phyloP scores from a whole-genome alignment of 2,888 invertebrate genomes.

The Parnassius apollo region DNA sequence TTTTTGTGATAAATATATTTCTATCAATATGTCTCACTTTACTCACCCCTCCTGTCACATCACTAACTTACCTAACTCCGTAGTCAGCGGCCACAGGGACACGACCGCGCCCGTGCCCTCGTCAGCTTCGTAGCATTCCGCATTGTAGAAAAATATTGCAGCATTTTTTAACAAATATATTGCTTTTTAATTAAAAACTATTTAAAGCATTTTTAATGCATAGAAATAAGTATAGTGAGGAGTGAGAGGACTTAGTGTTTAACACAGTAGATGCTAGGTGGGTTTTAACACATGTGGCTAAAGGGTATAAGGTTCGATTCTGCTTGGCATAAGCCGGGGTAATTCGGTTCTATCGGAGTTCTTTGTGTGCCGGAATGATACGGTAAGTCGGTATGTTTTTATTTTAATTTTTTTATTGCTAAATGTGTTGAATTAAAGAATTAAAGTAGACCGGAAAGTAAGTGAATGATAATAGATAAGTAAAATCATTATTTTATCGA shows the following conservation, averaged over 20 bases:
- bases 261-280: constrained; percentile 43
- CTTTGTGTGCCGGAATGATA: constrained; percentile 71
- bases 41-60: constrained; percentile 34
- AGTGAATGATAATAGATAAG: too few species aligned
- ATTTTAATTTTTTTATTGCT: constrained; percentile 6
- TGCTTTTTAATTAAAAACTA: neutral
- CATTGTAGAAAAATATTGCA: constrained; percentile 37
- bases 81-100: constrained; percentile 58
- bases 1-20: neutral
- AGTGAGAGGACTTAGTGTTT: constrained; percentile 39
- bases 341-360: constrained; percentile 51
- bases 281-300: constrained; percentile 75
- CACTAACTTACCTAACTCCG: constrained; percentile 45
- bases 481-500: too few species aligned
- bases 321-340: constrained; percentile 77
- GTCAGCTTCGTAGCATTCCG: constrained; percentile 37
- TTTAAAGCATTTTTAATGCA: constrained; percentile 11
- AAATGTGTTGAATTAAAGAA: neutral
- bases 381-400: constrained; percentile 56
- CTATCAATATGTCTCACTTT: neutral
- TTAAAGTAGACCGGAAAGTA: too few species aligned
- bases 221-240: constrained; percentile 16
- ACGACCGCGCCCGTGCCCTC: constrained; percentile 59
- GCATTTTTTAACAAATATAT: neutral
- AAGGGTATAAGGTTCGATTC: constrained; percentile 70